Evolutionary conservation across 2,888 invertebrate species (phyloP).

Genomic region (Vandiemenella viatica): DNA sequence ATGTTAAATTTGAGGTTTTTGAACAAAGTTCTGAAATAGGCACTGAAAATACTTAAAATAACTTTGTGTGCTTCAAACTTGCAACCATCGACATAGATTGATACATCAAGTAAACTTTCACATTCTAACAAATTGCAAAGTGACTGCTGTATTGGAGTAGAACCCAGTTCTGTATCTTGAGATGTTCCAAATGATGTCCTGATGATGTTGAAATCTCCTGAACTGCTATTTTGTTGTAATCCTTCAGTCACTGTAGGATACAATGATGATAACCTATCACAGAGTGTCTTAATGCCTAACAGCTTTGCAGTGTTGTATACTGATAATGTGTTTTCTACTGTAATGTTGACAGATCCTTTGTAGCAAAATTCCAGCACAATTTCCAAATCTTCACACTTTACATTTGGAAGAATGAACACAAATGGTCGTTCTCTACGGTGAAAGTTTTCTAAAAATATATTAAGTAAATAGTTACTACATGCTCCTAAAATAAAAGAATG

Average conservation of each 20-base stretch:
- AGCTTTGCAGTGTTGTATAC: conserved; percentile 10
- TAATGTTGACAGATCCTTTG: conserved; percentile 6
- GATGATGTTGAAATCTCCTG: not conserved
- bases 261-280: not conserved
- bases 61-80: conserved; percentile 11
- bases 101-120: conserved; percentile 13
- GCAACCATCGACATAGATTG: conserved; percentile 5
- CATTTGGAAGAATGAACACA: conserved; percentile 9
- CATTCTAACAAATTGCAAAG: conserved; percentile 1
- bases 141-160: not conserved
- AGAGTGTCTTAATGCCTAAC: conserved; percentile 10
- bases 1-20: conserved; percentile 3
- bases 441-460: conserved; percentile 4
- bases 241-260: not conserved
- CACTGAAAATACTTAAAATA: conserved; percentile 11
- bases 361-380: conserved; percentile 15
- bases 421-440: conserved; percentile 5
- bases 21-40: conserved; percentile 10
- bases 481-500: conserved; percentile 10
- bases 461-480: conserved; percentile 7
- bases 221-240: conserved; percentile 1
- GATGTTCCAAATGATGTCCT: not conserved
- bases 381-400: conserved; percentile 9
- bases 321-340: not conserved
- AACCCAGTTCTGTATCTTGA: not conserved